phyloP scores from a whole-genome alignment of 1,140 invertebrate genomes.

The Pectinophora gossypiella region DNA sequence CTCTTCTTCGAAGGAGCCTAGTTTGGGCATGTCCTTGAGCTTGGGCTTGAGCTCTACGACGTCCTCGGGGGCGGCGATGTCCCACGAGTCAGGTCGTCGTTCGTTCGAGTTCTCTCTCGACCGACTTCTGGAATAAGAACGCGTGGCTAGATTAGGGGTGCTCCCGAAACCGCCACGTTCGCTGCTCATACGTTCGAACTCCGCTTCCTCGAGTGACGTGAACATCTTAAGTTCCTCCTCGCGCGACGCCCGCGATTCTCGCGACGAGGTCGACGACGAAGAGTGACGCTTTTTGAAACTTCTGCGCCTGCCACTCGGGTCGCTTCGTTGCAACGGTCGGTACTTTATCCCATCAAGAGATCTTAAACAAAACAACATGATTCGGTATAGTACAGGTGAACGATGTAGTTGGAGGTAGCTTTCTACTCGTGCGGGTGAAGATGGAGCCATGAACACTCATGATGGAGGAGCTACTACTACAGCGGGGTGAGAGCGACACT shows the following conservation, averaged over 20 bases:
- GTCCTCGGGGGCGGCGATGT: constrained; percentile 36
- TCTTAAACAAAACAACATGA: constrained; percentile 73
- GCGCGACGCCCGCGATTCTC: constrained; percentile 74
- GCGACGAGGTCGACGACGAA: constrained; percentile 76
- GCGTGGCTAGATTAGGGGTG: constrained; percentile 65
- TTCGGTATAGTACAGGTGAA: constrained; percentile 48
- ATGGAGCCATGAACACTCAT: constrained; percentile 26
- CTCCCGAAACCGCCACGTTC: constrained; percentile 50
- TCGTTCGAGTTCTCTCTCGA: constrained; percentile 62
- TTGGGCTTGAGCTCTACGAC: constrained; percentile 32
- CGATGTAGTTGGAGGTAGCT: constrained; percentile 33
- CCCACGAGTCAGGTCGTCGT: constrained; percentile 35
- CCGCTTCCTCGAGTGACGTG: constrained; percentile 77
- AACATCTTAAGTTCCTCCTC: constrained; percentile 78
- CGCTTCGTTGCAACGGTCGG: constrained; percentile 74
- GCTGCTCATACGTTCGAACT: constrained; percentile 64
- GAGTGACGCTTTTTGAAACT: constrained; percentile 77
- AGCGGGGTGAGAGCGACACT: constrained; percentile 30
- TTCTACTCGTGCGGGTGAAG: constrained; percentile 36
- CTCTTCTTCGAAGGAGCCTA: constrained; percentile 62
- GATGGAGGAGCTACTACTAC: constrained; percentile 40
- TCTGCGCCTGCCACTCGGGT: constrained; percentile 74
- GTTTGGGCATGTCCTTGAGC: constrained; percentile 45
- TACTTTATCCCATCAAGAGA: constrained; percentile 78
- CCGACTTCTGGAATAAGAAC: constrained; percentile 72